A percentile compares a stretch with the other conserved stretches of the same genome.
Conservation (phyloP, 1,140 invertebrate species). For the Campoletis sonorensis region DNA sequence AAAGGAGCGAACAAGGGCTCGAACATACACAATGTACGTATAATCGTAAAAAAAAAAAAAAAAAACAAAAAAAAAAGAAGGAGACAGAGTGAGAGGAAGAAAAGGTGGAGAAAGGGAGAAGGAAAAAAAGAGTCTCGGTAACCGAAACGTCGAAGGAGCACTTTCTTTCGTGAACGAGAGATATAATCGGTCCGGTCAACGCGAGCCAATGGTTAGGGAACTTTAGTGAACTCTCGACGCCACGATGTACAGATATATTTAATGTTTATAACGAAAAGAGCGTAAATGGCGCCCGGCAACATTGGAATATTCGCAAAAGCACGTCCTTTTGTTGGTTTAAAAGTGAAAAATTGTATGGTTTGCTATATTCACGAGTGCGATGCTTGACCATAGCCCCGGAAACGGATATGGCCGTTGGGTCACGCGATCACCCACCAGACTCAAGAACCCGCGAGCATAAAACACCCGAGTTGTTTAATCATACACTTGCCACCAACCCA, state of each 20-base stretch:
- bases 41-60: neutral
- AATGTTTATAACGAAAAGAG: neutral
- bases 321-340: neutral
- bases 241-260: neutral
- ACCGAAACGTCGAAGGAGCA: slow-evolving; percentile 66
- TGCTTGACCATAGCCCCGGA: slow-evolving; percentile 70
- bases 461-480: slow-evolving; percentile 71
- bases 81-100: neutral
- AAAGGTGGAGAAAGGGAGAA: slow-evolving; percentile 18
- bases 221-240: neutral
- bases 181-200: slow-evolving; percentile 53
- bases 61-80: no score
- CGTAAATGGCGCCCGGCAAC: neutral
- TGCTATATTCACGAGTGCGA: slow-evolving; percentile 36
- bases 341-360: neutral
- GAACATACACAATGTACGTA: slow-evolving; percentile 40
- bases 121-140: slow-evolving; percentile 51
- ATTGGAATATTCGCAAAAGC: no score
- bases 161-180: slow-evolving; percentile 64
- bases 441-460: slow-evolving; percentile 62
- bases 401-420: slow-evolving; percentile 70
- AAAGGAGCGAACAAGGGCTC: slow-evolving; percentile 39
- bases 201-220: slow-evolving; percentile 64
- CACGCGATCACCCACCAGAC: slow-evolving; percentile 63
- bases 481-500: slow-evolving; percentile 56